A percentile compares a stretch with the other conserved stretches of the same genome.
These are phyloP conservation scores for Chloroceryle inda DNA, from an alignment of 2,797 vertebrate genomes.

Conservation along the genomic window DNA sequence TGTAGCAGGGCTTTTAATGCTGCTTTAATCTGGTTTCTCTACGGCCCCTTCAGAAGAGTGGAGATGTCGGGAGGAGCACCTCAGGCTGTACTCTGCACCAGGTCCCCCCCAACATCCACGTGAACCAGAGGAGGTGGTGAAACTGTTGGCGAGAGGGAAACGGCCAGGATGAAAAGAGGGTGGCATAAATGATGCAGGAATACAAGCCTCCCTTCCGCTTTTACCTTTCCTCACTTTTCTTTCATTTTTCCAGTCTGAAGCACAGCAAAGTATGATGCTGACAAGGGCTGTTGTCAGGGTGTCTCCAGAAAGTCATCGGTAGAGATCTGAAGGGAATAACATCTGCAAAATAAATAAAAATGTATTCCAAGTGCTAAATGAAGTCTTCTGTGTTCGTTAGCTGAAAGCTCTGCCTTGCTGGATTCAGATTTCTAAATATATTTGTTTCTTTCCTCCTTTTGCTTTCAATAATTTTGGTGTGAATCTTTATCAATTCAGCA, in stretches of 20 bases:
- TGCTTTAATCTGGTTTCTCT: slow-evolving; percentile 45
- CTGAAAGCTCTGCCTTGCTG: neutral
- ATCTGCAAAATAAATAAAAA: slow-evolving; percentile 19
- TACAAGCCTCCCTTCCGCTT: neutral
- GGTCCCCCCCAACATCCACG: neutral
- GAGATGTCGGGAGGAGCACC: neutral
- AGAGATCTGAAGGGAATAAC: slow-evolving; percentile 7
- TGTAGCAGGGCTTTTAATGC: slow-evolving; percentile 18
- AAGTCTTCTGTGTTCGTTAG: neutral
- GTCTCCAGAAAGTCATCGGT: neutral
- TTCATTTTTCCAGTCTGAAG: neutral
- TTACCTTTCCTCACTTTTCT: neutral
- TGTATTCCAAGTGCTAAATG: neutral
- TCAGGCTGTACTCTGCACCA: neutral
- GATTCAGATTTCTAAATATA: neutral
- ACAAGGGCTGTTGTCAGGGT: neutral
- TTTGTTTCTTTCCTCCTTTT: neutral
- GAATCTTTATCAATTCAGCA: neutral
- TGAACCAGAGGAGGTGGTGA: neutral
- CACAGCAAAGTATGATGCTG: neutral
- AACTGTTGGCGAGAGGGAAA: neutral
- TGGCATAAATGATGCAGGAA: neutral
- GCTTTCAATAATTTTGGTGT: neutral
- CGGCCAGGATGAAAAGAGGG: neutral
- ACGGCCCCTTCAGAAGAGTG: neutral